Evolutionary conservation across 92 coral and sea anemone genomes (phyloP), one percentile per base, ranked within the genome.

Genomic region (Hydrozoanthus gracilis): DNA sequence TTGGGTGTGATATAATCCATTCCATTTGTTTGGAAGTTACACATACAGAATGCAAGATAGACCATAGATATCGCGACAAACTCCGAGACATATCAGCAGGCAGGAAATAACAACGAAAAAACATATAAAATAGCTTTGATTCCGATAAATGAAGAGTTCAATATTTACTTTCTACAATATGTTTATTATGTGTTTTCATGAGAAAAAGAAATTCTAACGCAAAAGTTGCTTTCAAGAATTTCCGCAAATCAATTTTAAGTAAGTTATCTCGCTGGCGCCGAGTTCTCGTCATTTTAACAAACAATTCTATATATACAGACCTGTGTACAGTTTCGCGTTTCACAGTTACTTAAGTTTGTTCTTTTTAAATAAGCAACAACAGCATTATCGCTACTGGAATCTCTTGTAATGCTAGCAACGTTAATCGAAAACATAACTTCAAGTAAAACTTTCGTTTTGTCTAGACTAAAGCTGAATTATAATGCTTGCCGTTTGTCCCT

Each of bases 321-420:
- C 74, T 80, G 85, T 80, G 45, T 80, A 80, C 85, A 80, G 85
- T 64, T 80, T 80, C 85, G 85, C 61, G 85, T 80, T 80, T 80
- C 85, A 80, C 16, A 80, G 85, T 64, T 80, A 65, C 66, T 80
- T 80, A 65, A 80, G 85, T 80, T 80, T 80, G 85, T 80, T 47
- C 74, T 12, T 79, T 27, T 51, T 80, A 80, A 80, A 80, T 64
- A 80, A 18, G 73, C 66, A 80, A 80, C 85, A 80, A 80, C 85
- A 62, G 60, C 54, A 80, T 80, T 80, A 80, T 80, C 85, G 61
- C 85, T 16, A 65, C 74, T 80, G 74, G 85, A 80, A 80, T 80
- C 85, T 80, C 66, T 80, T 80, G 85, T 80, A 64, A 64, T 80
- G 75, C 47, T 64, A 80, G 85, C 73, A 48, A 49, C 58, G 85